Conservation (phyloP, 1,140 invertebrate genomes). For the Choristoneura fumiferana region DNA sequence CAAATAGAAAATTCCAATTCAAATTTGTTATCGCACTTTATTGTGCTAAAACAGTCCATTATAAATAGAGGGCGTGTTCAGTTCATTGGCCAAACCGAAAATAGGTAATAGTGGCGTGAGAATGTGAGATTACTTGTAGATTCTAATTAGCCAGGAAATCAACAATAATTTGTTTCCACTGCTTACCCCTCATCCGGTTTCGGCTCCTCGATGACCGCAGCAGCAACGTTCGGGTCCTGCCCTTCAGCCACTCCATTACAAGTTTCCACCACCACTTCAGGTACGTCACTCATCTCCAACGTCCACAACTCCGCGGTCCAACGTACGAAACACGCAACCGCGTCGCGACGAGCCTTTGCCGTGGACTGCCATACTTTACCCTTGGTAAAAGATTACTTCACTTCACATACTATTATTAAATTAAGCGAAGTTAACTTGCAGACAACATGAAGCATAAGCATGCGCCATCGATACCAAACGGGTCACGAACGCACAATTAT, state of each 20-base stretch:
- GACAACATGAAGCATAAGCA: constrained; percentile 66
- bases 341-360: constrained; percentile 40
- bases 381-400: constrained; percentile 73
- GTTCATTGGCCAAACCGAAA: constrained; percentile 1
- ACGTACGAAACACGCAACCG: constrained; percentile 38
- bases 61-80: constrained; percentile 2
- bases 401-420: constrained; percentile 78
- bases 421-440: constrained; percentile 72
- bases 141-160: background rate
- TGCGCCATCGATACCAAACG: constrained; percentile 63
- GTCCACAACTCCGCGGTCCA: constrained; percentile 26
- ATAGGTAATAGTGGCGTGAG: background rate
- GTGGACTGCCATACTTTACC: constrained; percentile 62
- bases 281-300: constrained; percentile 61
- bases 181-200: constrained; percentile 64
- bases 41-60: constrained; percentile 5
- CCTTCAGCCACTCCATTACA: constrained; percentile 60
- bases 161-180: constrained; percentile 13
- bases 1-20: constrained; percentile 72
- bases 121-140: background rate
- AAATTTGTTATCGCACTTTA: constrained; percentile 36
- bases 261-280: constrained; percentile 56
- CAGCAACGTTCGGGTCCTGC: too few relatives aligned
- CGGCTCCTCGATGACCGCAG: constrained; percentile 27
- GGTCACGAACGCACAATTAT: constrained; percentile 72